Evolutionary conservation across 2,113 vertebrate genomes (phyloP).

Genomic region (Anguilla rostrata): DNA sequence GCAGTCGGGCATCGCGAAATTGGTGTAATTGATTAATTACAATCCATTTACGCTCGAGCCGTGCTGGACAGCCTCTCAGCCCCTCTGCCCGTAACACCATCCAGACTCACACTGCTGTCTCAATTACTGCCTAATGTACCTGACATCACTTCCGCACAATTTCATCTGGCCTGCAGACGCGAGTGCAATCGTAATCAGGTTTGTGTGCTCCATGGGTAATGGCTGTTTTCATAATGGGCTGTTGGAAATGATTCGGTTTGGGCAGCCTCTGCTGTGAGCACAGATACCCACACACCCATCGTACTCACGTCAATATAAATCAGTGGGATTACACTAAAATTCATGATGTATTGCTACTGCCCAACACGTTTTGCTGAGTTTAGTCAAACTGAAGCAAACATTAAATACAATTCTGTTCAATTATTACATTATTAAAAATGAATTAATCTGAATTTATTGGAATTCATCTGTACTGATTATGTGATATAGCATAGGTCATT

Average conservation of each 20-base stretch:
- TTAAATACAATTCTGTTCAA: too few relatives aligned
- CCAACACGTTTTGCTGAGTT: background rate
- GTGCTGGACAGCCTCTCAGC: conserved; percentile 53
- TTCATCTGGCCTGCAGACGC: background rate
- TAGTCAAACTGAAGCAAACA: background rate
- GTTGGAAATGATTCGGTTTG: background rate
- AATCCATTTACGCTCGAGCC: conserved; percentile 54
- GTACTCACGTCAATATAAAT: background rate
- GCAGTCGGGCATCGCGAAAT: conserved; percentile 25
- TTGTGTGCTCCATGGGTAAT: background rate
- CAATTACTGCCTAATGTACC: conserved; percentile 15
- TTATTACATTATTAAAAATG: too few relatives aligned
- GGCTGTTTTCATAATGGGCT: background rate
- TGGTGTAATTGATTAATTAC: conserved; percentile 68
- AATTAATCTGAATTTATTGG: too few relatives aligned
- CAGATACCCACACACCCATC: background rate
- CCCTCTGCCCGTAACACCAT: conserved; percentile 45
- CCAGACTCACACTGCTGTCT: conserved; percentile 19
- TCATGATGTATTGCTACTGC: background rate
- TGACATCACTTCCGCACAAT: conserved; percentile 11
- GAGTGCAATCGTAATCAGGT: background rate
- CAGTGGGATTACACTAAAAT: background rate
- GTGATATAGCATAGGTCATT: background rate
- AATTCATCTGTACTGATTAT: background rate
- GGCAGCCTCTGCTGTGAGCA: background rate